phyloP scores from a whole-genome alignment of 2,888 invertebrate species.

The Trissolcus brochymenae region DNA sequence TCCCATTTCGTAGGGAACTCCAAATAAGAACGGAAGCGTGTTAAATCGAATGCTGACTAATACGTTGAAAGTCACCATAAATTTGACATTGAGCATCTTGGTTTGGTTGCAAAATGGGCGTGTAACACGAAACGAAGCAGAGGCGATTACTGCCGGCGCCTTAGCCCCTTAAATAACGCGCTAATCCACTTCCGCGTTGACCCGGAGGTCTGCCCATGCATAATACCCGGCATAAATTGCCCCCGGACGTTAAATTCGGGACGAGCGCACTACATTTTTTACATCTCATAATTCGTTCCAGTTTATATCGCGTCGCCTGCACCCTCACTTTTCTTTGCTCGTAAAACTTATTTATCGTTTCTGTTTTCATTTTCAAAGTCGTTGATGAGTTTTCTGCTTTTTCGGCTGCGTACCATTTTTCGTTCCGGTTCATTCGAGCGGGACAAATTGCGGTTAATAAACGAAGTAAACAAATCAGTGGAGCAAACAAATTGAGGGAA shows the following conservation, averaged over 20 bases:
- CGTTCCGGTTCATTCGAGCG: not conserved
- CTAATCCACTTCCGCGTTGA: constrained; percentile 36
- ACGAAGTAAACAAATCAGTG: too few species aligned
- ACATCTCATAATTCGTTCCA: constrained; percentile 1
- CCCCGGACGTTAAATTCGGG: not conserved
- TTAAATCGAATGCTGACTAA: not conserved
- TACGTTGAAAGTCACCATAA: constrained; percentile 5
- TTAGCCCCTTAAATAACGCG: constrained; percentile 35
- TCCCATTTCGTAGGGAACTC: too few species aligned
- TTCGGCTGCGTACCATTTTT: not conserved
- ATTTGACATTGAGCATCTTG: constrained; percentile 24
- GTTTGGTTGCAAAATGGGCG: constrained; percentile 23
- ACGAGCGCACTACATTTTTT: constrained; percentile 14
- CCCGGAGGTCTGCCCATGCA: constrained; percentile 16
- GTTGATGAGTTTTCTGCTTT: not conserved
- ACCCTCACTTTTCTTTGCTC: constrained; percentile 9
- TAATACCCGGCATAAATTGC: constrained; percentile 37
- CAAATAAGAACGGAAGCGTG: too few species aligned
- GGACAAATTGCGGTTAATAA: too few species aligned
- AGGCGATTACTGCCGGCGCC: constrained; percentile 28
- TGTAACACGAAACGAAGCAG: constrained; percentile 19
- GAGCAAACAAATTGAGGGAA: too few species aligned
- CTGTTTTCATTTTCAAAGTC: not conserved
- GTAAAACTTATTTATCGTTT: constrained; percentile 17
- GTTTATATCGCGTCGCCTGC: not conserved